phyloP scores from a whole-genome alignment of 2,888 invertebrate genomes.

The Heteropelma amictum region DNA sequence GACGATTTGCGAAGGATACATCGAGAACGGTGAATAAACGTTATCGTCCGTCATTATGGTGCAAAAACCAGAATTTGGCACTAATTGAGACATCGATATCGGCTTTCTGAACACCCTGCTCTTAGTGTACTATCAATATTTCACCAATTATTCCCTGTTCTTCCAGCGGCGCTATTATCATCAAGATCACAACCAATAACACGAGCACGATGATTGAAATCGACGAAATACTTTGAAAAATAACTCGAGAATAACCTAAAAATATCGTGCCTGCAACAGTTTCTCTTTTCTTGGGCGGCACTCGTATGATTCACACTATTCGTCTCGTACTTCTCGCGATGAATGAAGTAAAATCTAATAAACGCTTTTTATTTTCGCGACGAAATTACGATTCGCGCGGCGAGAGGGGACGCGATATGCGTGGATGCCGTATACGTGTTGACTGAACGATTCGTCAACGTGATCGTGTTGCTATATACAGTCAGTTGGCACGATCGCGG shows the following conservation, averaged over 20 bases:
- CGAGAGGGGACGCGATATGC: neutral
- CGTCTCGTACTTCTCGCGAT: neutral
- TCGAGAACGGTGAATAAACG: conserved; percentile 70
- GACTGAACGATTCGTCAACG: conserved; percentile 72
- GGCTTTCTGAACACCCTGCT: neutral
- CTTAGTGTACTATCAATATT: neutral
- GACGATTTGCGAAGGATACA: conserved; percentile 66
- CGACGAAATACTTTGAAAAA: too few species aligned
- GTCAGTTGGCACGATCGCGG: conserved; percentile 52
- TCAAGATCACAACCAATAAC: too few species aligned
- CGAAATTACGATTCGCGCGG: neutral
- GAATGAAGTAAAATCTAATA: too few species aligned
- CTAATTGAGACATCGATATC: conserved; percentile 71
- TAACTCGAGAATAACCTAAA: too few species aligned
- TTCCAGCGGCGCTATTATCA: too few species aligned
- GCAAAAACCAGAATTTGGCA: conserved; percentile 70
- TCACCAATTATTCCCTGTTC: too few species aligned
- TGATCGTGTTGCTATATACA: conserved; percentile 73
- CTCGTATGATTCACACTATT: neutral
- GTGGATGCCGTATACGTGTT: conserved; percentile 55
- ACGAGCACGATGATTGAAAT: too few species aligned
- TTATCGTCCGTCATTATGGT: conserved; percentile 70
- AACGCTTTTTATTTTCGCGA: neutral
- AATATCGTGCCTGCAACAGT: too few species aligned
- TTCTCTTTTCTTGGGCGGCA: too few species aligned